Percentiles rank a stretch among this genome's conserved stretches.
Evolutionary conservation across 1,140 invertebrate species (phyloP).

Genomic region (Bombus haemorrhoidalis): DNA sequence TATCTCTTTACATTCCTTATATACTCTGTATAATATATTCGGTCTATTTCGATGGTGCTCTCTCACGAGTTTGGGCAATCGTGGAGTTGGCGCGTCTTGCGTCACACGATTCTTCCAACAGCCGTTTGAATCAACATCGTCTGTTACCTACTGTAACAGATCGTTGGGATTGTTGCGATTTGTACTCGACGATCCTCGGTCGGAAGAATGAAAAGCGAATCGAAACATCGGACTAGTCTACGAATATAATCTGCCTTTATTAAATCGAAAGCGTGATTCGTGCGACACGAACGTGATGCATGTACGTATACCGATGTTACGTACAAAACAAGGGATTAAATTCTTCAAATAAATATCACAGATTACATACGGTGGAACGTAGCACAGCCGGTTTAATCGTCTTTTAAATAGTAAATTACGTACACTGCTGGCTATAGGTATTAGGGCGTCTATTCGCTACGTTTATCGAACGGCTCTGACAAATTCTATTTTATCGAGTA

Average conservation of each 20-base stretch:
- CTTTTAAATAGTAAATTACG: background rate
- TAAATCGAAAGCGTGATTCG: background rate
- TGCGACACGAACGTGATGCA: background rate
- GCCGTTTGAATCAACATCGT: too few species aligned
- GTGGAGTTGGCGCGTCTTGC: too few species aligned
- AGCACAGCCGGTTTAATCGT: background rate
- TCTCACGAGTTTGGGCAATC: too few species aligned
- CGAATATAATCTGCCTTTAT: background rate
- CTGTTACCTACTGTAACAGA: background rate
- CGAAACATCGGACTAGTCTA: background rate
- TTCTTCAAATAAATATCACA: background rate
- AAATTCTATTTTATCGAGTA: background rate
- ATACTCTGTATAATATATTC: too few species aligned
- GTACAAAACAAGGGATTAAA: background rate
- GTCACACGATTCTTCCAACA: too few species aligned
- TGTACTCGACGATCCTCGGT: too few species aligned
- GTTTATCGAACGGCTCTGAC: fast-evolving
- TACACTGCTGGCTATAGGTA: too few species aligned
- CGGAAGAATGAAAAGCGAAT: background rate
- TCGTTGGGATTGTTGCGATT: background rate
- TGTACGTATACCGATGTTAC: too few species aligned
- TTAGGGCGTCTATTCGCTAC: too few species aligned
- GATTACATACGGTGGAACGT: background rate
- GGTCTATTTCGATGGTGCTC: too few species aligned
- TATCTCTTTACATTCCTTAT: too few species aligned